A percentile compares a stretch with the other conserved stretches of the same genome.
Evolutionary conservation across 2,797 vertebrate species (phyloP).

Genomic region (Anomalospiza imberbis): DNA sequence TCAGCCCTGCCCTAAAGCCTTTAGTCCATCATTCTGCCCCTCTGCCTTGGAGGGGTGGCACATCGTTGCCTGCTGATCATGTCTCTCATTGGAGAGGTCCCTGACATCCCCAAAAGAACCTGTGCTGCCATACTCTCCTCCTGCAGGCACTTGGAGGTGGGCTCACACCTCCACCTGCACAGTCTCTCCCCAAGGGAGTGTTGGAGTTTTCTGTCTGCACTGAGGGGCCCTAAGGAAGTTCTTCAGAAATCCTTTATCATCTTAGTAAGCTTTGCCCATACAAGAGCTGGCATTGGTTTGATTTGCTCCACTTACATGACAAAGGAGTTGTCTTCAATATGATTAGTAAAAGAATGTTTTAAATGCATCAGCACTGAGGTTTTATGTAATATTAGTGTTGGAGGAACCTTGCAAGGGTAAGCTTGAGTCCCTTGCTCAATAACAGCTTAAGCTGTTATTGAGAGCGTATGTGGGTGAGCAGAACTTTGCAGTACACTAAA

Average conservation of each 20-base stretch:
- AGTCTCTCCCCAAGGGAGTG: not conserved
- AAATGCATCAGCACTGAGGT: not conserved
- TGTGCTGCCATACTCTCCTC: not conserved
- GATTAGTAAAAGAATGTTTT: not conserved
- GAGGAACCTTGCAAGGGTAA: not conserved
- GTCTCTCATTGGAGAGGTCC: not conserved
- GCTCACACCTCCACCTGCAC: not conserved
- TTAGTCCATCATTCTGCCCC: not conserved
- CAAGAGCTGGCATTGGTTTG: not conserved
- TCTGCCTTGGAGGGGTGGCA: not conserved
- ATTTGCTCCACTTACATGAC: not conserved
- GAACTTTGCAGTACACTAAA: not conserved
- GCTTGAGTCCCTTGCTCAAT: not conserved
- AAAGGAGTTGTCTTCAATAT: not conserved
- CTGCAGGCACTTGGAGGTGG: not conserved
- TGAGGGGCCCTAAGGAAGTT: not conserved
- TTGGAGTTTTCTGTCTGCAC: not conserved
- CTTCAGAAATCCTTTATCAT: not conserved
- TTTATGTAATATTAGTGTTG: not conserved
- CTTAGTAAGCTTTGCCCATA: not conserved
- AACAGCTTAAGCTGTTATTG: too few species aligned
- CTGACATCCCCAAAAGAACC: not conserved
- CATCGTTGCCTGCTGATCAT: not conserved
- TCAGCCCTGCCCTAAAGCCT: not conserved
- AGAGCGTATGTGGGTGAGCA: fast-evolving